A percentile compares a stretch with the other conserved stretches of the same genome.
Conservation (phyloP, 2,888 invertebrate species). For the Caenorhabditis becei region DNA sequence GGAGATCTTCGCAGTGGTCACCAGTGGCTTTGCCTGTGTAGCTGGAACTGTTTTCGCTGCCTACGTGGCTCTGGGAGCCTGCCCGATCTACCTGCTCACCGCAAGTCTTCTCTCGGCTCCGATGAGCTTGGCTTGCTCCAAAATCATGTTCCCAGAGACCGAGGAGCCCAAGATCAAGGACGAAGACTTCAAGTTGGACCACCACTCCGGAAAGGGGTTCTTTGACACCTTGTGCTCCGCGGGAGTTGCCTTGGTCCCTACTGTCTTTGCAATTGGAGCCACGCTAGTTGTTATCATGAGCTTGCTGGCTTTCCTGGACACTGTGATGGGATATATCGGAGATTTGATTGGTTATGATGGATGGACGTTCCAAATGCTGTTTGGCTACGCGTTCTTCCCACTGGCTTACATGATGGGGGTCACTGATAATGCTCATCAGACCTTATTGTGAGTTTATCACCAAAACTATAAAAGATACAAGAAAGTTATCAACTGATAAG, state of each 20-base stretch:
- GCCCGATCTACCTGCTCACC: slow-evolving; percentile 86
- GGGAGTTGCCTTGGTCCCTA: slow-evolving; percentile 84
- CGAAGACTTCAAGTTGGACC: slow-evolving; percentile 85
- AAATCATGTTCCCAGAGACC: slow-evolving; percentile 94
- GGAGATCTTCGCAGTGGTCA: slow-evolving; percentile 94
- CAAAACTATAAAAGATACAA: no score
- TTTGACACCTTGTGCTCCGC: slow-evolving; percentile 52
- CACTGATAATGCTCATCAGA: slow-evolving; percentile 72
- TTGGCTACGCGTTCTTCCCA: slow-evolving; percentile 93
- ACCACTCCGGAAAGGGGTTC: slow-evolving; percentile 51
- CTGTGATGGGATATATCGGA: slow-evolving; percentile 89
- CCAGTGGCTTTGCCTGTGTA: slow-evolving; percentile 95
- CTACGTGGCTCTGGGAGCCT: slow-evolving; percentile 86
- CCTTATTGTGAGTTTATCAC: slow-evolving; percentile 64
- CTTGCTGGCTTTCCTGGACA: slow-evolving; percentile 90
- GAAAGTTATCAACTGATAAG: no score
- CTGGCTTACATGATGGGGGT: slow-evolving; percentile 91
- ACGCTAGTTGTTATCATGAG: slow-evolving; percentile 94
- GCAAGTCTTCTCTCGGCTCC: slow-evolving; percentile 98
- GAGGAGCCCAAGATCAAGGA: slow-evolving; percentile 87
- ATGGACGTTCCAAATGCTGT: slow-evolving; percentile 85
- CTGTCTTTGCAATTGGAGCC: slow-evolving; percentile 91
- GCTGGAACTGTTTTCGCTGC: slow-evolving; percentile 93
- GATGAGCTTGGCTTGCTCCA: slow-evolving; percentile 91
- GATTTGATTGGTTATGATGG: slow-evolving; percentile 86